A percentile compares a stretch with the other conserved stretches of the same genome.
Evolutionary conservation across 2,797 vertebrate genomes (phyloP).

Genomic region (Microctenopoma lineatum): DNA sequence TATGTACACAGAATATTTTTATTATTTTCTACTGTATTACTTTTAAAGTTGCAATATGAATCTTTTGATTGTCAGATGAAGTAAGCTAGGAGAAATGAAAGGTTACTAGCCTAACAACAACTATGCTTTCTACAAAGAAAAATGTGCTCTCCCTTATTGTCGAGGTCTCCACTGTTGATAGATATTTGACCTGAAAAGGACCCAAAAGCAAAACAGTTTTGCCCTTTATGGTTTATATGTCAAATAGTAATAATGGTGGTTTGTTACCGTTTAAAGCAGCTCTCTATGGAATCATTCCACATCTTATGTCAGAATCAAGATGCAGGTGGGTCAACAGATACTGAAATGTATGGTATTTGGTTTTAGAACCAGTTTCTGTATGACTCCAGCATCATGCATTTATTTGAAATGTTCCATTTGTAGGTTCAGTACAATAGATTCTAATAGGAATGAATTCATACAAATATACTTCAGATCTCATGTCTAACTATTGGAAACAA

Average conservation of each 20-base stretch:
- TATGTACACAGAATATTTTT: conserved; percentile 65
- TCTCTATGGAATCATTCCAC: conserved; percentile 30
- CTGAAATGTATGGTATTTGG: conserved; percentile 35
- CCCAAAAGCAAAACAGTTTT: conserved; percentile 38
- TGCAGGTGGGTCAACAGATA: conserved; percentile 39
- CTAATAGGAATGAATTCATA: conserved; percentile 50
- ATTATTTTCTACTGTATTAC: conserved; percentile 64
- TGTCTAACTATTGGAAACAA: conserved; percentile 57
- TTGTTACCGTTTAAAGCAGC: conserved; percentile 12
- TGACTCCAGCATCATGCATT: conserved; percentile 50
- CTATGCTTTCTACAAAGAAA: conserved; percentile 49
- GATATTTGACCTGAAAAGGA: conserved; percentile 42
- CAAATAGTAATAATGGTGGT: conserved; percentile 16
- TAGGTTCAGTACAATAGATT: conserved; percentile 42
- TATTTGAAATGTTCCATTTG: conserved; percentile 15
- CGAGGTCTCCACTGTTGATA: conserved; percentile 24
- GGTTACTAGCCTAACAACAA: conserved; percentile 13
- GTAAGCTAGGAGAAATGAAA: conserved; percentile 31
- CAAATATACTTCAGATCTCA: conserved; percentile 39
- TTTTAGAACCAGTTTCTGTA: conserved; percentile 60
- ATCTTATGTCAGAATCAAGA: conserved; percentile 21
- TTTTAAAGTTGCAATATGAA: conserved; percentile 67
- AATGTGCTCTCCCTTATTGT: conserved; percentile 40
- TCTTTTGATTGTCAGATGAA: conserved; percentile 45
- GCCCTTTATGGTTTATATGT: conserved; percentile 60